Base-by-base conservation (phyloP, 1,140 invertebrate species). In the Acromyrmex echinatior region DNA sequence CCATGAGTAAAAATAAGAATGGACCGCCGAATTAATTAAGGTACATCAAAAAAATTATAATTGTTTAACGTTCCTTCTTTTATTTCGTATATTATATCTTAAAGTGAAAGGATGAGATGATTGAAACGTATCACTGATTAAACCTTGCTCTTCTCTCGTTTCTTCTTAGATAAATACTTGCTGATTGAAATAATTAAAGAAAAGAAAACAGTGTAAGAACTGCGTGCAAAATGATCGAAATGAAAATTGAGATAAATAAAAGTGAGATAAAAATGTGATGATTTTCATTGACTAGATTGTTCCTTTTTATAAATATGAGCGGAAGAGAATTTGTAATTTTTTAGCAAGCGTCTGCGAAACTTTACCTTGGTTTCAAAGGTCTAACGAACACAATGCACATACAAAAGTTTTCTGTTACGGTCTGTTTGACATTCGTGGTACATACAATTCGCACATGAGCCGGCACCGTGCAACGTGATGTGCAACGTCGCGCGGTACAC, bases 401-500 rank as follows among this genome's bases (percentile, higher is more conserved):
- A 28, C 31, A 39, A 80, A 73, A 76, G 25, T 78, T 73, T 63
- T 51, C 71, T 78, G 58, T 77, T 18, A 76, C 77, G 51, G 86
- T 74, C 86, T 76, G 70, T 49, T 84, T 84, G 80, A 84, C 39
- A 49, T 84, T 84, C 71, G 70, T 51, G 70, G 39, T 84, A 49
- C 21, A 35, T 82, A 49, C 21, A 51, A 66, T 73, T 73, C 80
- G 74, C 74, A 77, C 56, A 62, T 62, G 80, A 53, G 31, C 65
- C 86, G 53, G 14, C 74, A 21, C 9, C 53, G 28, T 58, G 77
- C 62, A 18, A 25, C 63, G 39, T 28, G 60, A 18, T 39, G 28
- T 35, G 18, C 16, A 73, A 70, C 66, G n/a, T 7, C 21, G 21
- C 21, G 21, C 21, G 49, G 25, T 39, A 39, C 31, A 62, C 39